These are phyloP conservation scores for Heliconius charithonia DNA, from an alignment of 2,888 invertebrate genomes.

Conservation along the genomic window DNA sequence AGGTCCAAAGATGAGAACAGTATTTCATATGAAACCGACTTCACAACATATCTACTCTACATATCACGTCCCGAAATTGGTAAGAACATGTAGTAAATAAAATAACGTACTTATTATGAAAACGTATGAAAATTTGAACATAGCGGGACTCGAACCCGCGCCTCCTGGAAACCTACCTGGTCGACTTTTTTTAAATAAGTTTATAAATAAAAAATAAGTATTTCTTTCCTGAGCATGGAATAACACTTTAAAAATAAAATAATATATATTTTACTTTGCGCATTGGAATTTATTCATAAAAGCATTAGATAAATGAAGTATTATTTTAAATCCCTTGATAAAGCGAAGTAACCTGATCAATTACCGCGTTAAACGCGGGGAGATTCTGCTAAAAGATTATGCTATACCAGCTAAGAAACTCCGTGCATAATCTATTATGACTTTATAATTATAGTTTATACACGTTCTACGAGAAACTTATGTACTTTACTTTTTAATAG, in stretches of 20 bases:
- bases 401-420: slow-evolving; percentile 21
- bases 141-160: too few relatives aligned
- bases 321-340: slow-evolving; percentile 16
- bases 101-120: too few relatives aligned
- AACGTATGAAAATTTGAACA: too few relatives aligned
- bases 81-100: too few relatives aligned
- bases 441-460: slow-evolving; percentile 13
- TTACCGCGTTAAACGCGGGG: slow-evolving; percentile 19
- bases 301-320: neutral
- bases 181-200: too few relatives aligned
- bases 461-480: neutral
- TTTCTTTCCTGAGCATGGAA: too few relatives aligned
- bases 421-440: slow-evolving; percentile 12
- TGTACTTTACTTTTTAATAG: neutral
- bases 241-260: neutral
- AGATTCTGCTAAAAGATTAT: slow-evolving; percentile 30
- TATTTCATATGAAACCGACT: too few relatives aligned
- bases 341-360: slow-evolving; percentile 9
- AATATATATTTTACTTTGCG: neutral
- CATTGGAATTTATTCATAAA: neutral
- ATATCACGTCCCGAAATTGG: too few relatives aligned
- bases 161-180: too few relatives aligned
- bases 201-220: too few relatives aligned
- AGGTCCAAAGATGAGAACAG: too few relatives aligned
- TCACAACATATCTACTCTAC: too few relatives aligned